phyloP scores from a whole-genome alignment of 2,113 vertebrate species.

The Laticauda colubrina region DNA sequence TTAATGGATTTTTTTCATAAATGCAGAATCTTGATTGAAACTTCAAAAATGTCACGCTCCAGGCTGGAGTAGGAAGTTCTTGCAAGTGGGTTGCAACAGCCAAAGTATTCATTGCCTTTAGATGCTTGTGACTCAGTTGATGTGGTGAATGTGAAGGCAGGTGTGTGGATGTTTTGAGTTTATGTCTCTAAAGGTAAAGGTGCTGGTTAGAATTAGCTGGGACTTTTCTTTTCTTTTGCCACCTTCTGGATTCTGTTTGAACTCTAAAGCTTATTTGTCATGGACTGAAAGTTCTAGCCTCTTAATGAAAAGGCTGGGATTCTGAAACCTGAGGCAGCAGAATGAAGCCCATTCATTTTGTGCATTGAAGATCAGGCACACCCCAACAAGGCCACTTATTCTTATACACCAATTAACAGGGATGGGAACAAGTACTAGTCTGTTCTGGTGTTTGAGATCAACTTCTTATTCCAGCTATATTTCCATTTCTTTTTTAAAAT shows the following conservation, averaged over 20 bases:
- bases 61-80: constrained; percentile 42
- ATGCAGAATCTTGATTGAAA: constrained; percentile 56
- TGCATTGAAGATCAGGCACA: constrained; percentile 3
- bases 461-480: constrained; percentile 27
- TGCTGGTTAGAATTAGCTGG: constrained; percentile 15
- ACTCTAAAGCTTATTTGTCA: constrained; percentile 55
- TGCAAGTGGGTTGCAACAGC: constrained; percentile 32
- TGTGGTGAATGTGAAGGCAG: constrained; percentile 31
- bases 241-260: constrained; percentile 40
- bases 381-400: constrained; percentile 13
- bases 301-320: constrained; percentile 30
- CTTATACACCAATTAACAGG: constrained; percentile 50
- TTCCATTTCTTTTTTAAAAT: constrained; percentile 19
- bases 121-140: constrained; percentile 29
- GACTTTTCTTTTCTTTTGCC: constrained; percentile 49
- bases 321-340: constrained; percentile 37
- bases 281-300: constrained; percentile 3
- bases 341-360: constrained; percentile 27
- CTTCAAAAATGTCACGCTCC: constrained; percentile 63
- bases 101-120: constrained; percentile 34
- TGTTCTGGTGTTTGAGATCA: constrained; percentile 28
- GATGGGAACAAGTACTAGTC: constrained; percentile 35
- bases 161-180: constrained; percentile 44
- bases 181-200: constrained; percentile 11
- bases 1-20: constrained; percentile 53